A percentile compares a stretch with the other conserved stretches of the same genome.
These are phyloP conservation scores for Pandemis corylana DNA, from an alignment of 2,888 invertebrate species.

Conservation along the genomic window DNA sequence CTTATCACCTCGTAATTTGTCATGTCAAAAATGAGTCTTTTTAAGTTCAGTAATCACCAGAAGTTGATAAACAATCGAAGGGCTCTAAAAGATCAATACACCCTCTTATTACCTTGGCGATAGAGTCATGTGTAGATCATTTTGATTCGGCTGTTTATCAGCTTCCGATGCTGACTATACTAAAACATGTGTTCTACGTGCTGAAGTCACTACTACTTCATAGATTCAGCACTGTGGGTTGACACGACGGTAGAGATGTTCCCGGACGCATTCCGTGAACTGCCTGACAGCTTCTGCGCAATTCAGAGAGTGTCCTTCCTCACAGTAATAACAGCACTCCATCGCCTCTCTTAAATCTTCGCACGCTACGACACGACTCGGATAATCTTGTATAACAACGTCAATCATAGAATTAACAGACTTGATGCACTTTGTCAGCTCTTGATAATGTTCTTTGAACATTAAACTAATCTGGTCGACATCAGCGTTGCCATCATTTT, in stretches of 20 bases:
- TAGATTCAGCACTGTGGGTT: not conserved
- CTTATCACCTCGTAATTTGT: no score
- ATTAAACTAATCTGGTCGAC: conserved; percentile 44
- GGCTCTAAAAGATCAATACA: no score
- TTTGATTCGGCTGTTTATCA: no score
- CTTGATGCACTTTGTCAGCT: conserved; percentile 45
- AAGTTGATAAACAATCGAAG: no score
- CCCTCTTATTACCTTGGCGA: no score
- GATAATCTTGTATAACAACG: conserved; percentile 11
- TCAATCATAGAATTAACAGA: conserved; percentile 42
- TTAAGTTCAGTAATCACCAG: no score
- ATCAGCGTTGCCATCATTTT: conserved; percentile 41
- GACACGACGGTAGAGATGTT: conserved; percentile 33
- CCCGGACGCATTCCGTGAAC: conserved; percentile 52
- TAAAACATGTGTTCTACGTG: no score
- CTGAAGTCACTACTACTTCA: no score
- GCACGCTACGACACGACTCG: conserved; percentile 41
- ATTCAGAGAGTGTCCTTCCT: conserved; percentile 45
- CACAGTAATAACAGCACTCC: conserved; percentile 47
- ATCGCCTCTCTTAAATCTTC: conserved; percentile 44
- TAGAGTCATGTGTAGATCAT: no score
- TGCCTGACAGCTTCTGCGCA: conserved; percentile 49
- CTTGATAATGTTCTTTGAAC: conserved; percentile 46
- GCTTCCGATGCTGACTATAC: no score
- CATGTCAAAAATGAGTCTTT: no score